A percentile compares a stretch with the other conserved stretches of the same genome.
Conservation (phyloP, 2,113 vertebrate species). For the Xenus cinereus region DNA sequence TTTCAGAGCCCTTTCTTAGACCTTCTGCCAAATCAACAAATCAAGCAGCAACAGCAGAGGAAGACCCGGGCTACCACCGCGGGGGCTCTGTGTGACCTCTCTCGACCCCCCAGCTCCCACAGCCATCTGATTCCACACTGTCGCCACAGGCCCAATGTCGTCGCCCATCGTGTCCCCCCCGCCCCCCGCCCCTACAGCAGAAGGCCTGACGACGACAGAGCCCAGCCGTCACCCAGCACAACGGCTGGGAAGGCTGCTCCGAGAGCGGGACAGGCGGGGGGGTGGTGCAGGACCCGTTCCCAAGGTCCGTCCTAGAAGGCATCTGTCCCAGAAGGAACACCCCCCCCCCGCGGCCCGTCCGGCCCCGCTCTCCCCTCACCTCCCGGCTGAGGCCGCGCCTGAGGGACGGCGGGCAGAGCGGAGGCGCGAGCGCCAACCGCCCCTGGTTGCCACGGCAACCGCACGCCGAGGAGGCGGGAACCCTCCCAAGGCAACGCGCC, state of each 20-base stretch:
- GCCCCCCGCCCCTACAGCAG: no score
- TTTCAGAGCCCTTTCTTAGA: neutral
- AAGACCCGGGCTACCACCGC: neutral
- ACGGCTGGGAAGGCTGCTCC: neutral
- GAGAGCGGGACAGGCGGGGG: accelerated
- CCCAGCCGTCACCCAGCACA: neutral
- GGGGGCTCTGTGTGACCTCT: neutral
- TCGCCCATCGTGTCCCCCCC: neutral
- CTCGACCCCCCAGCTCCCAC: neutral
- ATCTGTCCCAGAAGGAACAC: no score
- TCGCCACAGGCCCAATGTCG: no score
- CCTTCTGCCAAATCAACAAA: neutral
- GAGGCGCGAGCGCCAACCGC: no score
- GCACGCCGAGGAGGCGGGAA: neutral
- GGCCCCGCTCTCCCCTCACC: neutral
- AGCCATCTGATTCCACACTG: neutral
- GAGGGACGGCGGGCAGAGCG: neutral
- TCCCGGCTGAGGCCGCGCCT: neutral
- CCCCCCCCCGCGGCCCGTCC: accelerated
- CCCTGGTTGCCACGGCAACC: neutral
- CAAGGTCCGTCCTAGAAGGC: accelerated
- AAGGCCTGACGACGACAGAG: neutral
- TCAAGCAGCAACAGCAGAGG: neutral
- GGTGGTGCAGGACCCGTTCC: neutral
- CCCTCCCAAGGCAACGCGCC: neutral